Evolutionary conservation across 2,888 invertebrate genomes (phyloP).

Genomic region (Hirudinaria manillensis): DNA sequence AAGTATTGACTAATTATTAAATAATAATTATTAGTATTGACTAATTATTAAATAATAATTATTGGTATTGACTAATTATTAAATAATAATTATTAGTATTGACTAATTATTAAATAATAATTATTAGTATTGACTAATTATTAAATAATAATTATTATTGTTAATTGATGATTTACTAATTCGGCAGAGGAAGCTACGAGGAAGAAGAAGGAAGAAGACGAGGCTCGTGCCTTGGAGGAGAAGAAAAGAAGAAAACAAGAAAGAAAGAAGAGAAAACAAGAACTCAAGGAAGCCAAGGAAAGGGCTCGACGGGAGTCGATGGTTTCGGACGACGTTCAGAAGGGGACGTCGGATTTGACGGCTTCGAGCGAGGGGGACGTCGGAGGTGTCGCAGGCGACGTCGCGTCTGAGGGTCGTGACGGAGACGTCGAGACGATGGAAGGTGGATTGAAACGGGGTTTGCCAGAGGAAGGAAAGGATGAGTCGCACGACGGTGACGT

Average conservation of each 20-base stretch:
- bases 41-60: too few relatives aligned
- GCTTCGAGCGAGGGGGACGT: neutral
- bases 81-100: too few relatives aligned
- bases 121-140: too few relatives aligned
- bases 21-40: too few relatives aligned
- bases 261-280: neutral
- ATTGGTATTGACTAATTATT: too few relatives aligned
- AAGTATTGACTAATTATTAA: too few relatives aligned
- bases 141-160: too few relatives aligned
- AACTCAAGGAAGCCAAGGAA: neutral
- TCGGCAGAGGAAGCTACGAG: too few relatives aligned
- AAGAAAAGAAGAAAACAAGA: constrained; percentile 17
- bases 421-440: too few relatives aligned
- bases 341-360: neutral
- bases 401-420: neutral
- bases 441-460: too few relatives aligned
- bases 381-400: neutral
- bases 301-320: neutral
- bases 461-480: neutral
- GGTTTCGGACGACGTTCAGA: neutral
- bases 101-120: too few relatives aligned
- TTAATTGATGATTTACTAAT: too few relatives aligned
- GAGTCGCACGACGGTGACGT: neutral
- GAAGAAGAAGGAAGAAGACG: constrained; percentile 6
- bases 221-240: neutral